A percentile compares a stretch with the other conserved stretches of the same genome.
These are phyloP conservation scores for Drosophila eugracilis DNA, from an alignment of 1,140 invertebrate genomes.

Conservation along the genomic window DNA sequence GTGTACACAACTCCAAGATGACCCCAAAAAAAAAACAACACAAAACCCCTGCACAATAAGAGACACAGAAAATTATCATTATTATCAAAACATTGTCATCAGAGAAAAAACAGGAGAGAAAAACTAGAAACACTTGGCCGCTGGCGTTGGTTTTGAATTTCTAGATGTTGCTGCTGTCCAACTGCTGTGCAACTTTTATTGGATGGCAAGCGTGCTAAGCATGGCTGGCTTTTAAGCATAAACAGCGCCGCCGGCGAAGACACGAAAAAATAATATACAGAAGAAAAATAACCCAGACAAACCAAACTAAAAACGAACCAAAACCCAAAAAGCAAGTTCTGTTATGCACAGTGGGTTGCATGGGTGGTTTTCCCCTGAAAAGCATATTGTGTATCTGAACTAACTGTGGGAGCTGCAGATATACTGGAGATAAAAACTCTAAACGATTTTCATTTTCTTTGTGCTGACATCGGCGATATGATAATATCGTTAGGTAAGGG, in stretches of 20 bases:
- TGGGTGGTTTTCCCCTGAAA: slow-evolving; percentile 10
- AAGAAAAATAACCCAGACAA: slow-evolving; percentile 23
- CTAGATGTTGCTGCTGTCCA: slow-evolving; percentile 34
- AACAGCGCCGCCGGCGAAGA: slow-evolving; percentile 58
- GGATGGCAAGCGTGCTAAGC: slow-evolving; percentile 65
- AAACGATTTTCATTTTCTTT: slow-evolving; percentile 41
- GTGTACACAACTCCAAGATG: slow-evolving; percentile 21
- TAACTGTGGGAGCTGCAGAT: slow-evolving; percentile 52
- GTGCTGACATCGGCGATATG: slow-evolving; percentile 40
- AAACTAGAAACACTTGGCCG: slow-evolving; percentile 50
- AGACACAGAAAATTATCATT: slow-evolving; percentile 49
- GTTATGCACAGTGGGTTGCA: slow-evolving; percentile 70
- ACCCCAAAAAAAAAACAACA: slow-evolving; percentile 56
- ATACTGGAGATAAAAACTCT: too few relatives aligned
- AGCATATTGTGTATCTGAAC: neutral
- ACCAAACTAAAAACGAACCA: neutral
- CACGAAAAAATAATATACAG: slow-evolving; percentile 23
- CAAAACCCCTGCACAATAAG: slow-evolving; percentile 28
- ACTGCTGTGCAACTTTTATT: slow-evolving; percentile 70
- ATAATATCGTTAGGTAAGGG: slow-evolving; percentile 65
- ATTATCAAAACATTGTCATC: slow-evolving; percentile 73
- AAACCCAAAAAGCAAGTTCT: slow-evolving; percentile 58
- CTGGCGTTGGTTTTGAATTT: slow-evolving; percentile 67
- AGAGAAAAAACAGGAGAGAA: neutral
- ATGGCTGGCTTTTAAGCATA: slow-evolving; percentile 68